These are phyloP conservation scores for Osmerus mordax DNA, from an alignment of 2,113 vertebrate species.

Conservation along the genomic window DNA sequence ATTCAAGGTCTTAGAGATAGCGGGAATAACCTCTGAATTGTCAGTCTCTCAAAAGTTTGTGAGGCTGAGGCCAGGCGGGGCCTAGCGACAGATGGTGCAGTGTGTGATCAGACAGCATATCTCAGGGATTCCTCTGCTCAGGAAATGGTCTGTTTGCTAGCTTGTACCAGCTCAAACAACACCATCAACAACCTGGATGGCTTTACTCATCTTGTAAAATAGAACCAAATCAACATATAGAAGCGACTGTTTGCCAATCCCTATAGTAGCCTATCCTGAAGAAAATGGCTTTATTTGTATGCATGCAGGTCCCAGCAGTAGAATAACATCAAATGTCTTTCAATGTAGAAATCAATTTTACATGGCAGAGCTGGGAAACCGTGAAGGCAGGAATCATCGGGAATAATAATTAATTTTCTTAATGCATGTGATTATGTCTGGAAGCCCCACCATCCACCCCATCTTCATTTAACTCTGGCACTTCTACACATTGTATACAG, in stretches of 20 bases:
- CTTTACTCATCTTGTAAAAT: not conserved
- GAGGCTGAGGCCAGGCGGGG: not conserved
- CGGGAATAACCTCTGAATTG: conserved; percentile 11
- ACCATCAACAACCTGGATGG: not conserved
- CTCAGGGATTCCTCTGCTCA: conserved; percentile 1
- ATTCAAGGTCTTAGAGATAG: conserved; percentile 38
- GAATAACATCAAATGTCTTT: conserved; percentile 21
- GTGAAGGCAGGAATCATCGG: conserved; percentile 9
- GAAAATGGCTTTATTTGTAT: too few species aligned
- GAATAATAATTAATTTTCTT: conserved; percentile 30
- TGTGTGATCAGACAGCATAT: conserved; percentile 16
- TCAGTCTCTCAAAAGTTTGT: not conserved
- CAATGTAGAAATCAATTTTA: conserved; percentile 27
- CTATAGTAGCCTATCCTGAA: too few species aligned
- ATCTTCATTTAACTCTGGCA: not conserved
- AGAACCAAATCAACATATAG: not conserved
- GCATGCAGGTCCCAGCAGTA: conserved; percentile 4
- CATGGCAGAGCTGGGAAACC: not conserved
- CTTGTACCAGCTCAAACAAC: not conserved
- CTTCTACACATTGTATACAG: conserved; percentile 20
- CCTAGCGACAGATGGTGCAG: conserved; percentile 18
- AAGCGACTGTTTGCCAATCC: too few species aligned
- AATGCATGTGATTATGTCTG: conserved; percentile 25
- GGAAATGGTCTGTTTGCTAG: not conserved
- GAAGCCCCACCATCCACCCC: not conserved